Base-by-base conservation (phyloP, 2,113 vertebrate genomes). In the Chauna torquata region DNA sequence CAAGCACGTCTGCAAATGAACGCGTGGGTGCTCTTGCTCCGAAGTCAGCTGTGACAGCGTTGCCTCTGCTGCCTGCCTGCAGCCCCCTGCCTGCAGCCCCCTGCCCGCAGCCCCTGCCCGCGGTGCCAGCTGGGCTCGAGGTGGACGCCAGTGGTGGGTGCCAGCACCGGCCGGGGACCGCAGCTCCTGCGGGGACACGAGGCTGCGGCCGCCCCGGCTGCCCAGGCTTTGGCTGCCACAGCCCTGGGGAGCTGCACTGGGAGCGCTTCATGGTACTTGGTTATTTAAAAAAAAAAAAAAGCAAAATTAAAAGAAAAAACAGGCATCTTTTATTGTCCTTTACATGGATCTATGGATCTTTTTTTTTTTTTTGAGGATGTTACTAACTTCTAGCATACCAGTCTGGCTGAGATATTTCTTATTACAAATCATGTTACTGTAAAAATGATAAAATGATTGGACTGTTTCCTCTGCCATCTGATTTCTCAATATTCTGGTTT, bases 11-110 rank as follows among this genome's bases (percentile, higher is more conserved):
- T 49, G 3, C 18, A 10, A 25, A 42, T 54, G 36, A 38, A 65
- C 11, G 34, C 3, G 6, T 3, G 47, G 50, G 23, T 38, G 81
- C 44, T 74, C 7, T 64, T 42, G 52, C 80, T 74, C 25, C 85
- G 19, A 17, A 6, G 28, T 5, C 55, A 28, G 62, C 74, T 28
- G 40, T 1, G 24, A 1, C 4, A 12, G 8, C 2, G 13, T 23
- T 69, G 12, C 12, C 75, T 23, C 61, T n/a, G n/a, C n/a, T n/a
- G n/a, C n/a, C n/a, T n/a, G n/a, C n/a, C n/a, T n/a, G n/a, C n/a
- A n/a, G n/a, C n/a, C n/a, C n/a, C n/a, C n/a, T n/a, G n/a, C n/a
- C n/a, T n/a, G n/a, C n/a, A n/a, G n/a, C n/a, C n/a, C n/a, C n/a
- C n/a, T n/a, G n/a, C n/a, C n/a, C n/a, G n/a, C n/a, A n/a, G n/a